Evolutionary conservation across 1,140 invertebrate species (phyloP).

Genomic region (Penaeus vannamei): DNA sequence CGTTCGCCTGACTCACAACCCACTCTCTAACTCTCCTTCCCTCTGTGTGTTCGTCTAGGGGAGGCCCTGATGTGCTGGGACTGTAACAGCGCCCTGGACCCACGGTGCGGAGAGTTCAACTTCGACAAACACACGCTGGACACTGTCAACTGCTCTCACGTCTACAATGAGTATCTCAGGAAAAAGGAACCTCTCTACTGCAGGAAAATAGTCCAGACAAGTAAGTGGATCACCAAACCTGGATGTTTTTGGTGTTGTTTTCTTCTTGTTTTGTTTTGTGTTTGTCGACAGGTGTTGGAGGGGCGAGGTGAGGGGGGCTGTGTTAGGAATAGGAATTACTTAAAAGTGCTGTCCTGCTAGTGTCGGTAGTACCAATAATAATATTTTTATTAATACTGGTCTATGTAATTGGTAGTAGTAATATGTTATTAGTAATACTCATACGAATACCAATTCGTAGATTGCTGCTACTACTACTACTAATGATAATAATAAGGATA

Average conservation of each 20-base stretch:
- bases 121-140: constrained; percentile 87
- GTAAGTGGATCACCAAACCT: constrained; percentile 71
- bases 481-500: too few species aligned
- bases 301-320: too few species aligned
- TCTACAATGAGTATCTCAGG: constrained; percentile 80
- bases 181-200: constrained; percentile 77
- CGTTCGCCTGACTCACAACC: too few species aligned
- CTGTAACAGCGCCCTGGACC: constrained; percentile 89
- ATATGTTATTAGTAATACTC: too few species aligned
- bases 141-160: constrained; percentile 85
- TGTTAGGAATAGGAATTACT: too few species aligned
- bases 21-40: neutral
- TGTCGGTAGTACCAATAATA: too few species aligned
- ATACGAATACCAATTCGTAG: too few species aligned
- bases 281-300: too few species aligned
- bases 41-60: constrained; percentile 70
- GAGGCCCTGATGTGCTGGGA: constrained; percentile 81
- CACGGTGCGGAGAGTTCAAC: constrained; percentile 83
- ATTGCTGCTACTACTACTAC: too few species aligned
- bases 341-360: too few species aligned
- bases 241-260: neutral
- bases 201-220: constrained; percentile 83
- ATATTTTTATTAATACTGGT: too few species aligned
- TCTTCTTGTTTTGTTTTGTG: neutral
- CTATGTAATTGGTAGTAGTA: too few species aligned